Percentiles rank a stretch among this genome's conserved stretches.
These are phyloP conservation scores for Astyanax mexicanus DNA, from an alignment of 2,797 vertebrate genomes.

Conservation along the genomic window DNA sequence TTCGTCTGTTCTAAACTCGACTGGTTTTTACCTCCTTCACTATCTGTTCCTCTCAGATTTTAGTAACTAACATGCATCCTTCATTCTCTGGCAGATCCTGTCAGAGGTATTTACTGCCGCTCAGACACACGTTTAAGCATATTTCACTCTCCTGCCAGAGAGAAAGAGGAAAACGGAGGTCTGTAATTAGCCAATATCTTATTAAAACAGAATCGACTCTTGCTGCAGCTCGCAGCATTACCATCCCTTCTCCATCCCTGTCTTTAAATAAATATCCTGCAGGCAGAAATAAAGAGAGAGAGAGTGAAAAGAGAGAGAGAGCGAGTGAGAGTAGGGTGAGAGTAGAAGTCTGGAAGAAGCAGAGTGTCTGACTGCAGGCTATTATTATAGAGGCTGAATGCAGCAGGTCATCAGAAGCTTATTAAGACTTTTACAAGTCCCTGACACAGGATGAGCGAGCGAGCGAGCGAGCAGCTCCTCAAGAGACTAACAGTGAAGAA, in stretches of 20 bases:
- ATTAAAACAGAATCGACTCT: conserved; percentile 83
- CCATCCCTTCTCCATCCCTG: conserved; percentile 63
- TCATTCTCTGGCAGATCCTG: conserved; percentile 15
- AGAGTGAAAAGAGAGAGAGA: background rate
- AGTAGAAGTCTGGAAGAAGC: conserved; percentile 54
- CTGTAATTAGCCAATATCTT: conserved; percentile 89
- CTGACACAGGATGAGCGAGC: background rate
- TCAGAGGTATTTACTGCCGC: background rate
- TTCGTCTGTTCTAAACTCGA: too few relatives aligned
- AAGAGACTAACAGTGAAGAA: conserved; percentile 12
- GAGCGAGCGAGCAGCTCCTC: conserved; percentile 46
- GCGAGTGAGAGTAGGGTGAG: background rate
- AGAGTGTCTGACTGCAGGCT: conserved; percentile 25
- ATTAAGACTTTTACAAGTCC: conserved; percentile 69
- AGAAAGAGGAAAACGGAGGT: conserved; percentile 75
- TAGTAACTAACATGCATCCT: conserved; percentile 13
- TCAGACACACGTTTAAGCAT: background rate
- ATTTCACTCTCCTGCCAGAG: conserved; percentile 61
- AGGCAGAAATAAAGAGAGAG: conserved; percentile 26
- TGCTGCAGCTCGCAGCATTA: conserved; percentile 78
- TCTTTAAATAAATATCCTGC: conserved; percentile 72
- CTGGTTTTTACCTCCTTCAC: background rate
- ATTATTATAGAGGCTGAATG: conserved; percentile 69
- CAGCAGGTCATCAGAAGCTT: conserved; percentile 73
- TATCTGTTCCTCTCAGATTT: conserved; percentile 4